Conservation (phyloP, 2,888 invertebrate species). For the Tortricodes alternella region DNA sequence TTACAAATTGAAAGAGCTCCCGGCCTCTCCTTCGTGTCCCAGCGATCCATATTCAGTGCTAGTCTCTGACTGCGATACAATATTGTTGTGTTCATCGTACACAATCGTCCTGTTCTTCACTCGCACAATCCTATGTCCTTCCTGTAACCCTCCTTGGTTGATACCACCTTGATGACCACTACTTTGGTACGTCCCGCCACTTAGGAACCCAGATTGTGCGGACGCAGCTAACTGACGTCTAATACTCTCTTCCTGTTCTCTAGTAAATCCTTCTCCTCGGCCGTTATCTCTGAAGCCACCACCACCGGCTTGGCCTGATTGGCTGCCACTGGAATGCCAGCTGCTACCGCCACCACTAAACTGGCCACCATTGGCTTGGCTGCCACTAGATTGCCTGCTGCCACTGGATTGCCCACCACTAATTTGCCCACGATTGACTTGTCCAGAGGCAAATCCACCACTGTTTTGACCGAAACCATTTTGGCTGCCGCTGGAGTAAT, state of each 20-base stretch:
- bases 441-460: constrained; percentile 36
- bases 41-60: constrained; percentile 77
- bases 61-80: constrained; percentile 73
- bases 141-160: constrained; percentile 42
- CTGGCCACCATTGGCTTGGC: constrained; percentile 32
- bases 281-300: constrained; percentile 58
- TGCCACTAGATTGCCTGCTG: no score
- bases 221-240: constrained; percentile 51
- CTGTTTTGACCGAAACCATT: constrained; percentile 36
- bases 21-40: constrained; percentile 73
- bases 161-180: constrained; percentile 33
- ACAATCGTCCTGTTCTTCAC: constrained; percentile 62
- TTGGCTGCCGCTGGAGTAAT: constrained; percentile 32
- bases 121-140: constrained; percentile 53
- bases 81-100: constrained; percentile 69
- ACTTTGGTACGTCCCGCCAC: constrained; percentile 2
- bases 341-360: constrained; percentile 29
- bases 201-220: constrained; percentile 38
- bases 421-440: constrained; percentile 36
- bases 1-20: constrained; percentile 73
- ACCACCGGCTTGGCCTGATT: no score
- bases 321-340: constrained; percentile 38
- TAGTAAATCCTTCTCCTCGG: constrained; percentile 51
- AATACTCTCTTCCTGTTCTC: constrained; percentile 61
- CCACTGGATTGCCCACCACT: constrained; percentile 28